These are phyloP conservation scores for Columba guinea DNA, from an alignment of 2,797 vertebrate species.

Conservation along the genomic window DNA sequence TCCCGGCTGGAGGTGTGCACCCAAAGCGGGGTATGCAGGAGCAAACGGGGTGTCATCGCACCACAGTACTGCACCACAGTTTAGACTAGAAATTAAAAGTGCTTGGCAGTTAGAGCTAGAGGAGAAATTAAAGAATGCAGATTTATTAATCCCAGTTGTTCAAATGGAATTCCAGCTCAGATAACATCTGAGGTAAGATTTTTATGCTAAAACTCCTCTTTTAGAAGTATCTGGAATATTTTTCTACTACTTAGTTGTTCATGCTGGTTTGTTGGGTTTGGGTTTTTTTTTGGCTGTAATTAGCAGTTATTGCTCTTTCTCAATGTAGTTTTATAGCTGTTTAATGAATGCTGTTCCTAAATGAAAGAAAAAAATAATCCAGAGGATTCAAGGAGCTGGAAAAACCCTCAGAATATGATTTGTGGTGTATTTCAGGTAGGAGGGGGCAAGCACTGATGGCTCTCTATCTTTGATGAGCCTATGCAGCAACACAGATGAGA, in stretches of 20 bases:
- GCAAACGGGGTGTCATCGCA: accelerated
- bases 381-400: not conserved
- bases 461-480: not conserved
- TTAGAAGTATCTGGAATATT: constrained; percentile 29
- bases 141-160: constrained; percentile 46
- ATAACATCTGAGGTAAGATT: not conserved
- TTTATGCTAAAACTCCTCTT: constrained; percentile 14
- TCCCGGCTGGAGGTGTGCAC: not conserved
- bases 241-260: constrained; percentile 14
- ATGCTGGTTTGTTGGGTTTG: not conserved
- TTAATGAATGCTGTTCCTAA: constrained; percentile 39
- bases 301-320: constrained; percentile 45
- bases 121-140: not conserved
- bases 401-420: not conserved
- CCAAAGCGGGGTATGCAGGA: not conserved
- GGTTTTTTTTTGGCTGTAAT: constrained; percentile 35
- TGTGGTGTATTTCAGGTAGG: not conserved
- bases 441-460: not conserved
- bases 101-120: not conserved
- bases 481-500: constrained; percentile 3
- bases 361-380: not conserved
- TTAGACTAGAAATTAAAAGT: not conserved
- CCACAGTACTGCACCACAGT: accelerated
- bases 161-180: not conserved
- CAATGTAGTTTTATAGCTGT: constrained; percentile 49